phyloP scores from a whole-genome alignment of 2,113 vertebrate genomes.

The Xenotilapia leptura region DNA sequence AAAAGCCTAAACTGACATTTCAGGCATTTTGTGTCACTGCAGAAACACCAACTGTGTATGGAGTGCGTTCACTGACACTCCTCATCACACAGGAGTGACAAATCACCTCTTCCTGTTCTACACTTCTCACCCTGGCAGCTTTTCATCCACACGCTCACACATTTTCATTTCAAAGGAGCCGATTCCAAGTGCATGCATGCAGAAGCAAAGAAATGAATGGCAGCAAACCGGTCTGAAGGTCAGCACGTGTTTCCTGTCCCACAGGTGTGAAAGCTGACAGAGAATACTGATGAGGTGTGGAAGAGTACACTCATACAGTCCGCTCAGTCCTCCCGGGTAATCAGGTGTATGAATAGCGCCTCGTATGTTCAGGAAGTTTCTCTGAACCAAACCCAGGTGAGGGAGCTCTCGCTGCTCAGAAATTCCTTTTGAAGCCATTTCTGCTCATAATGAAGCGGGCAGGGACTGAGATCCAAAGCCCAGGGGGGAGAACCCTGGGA shows the following conservation, averaged over 20 bases:
- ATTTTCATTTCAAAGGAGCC: conserved; percentile 47
- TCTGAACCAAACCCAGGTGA: not conserved
- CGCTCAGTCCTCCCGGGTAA: not conserved
- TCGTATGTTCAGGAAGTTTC: not conserved
- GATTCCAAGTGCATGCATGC: not conserved
- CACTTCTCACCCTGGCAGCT: not conserved
- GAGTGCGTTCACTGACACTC: conserved; percentile 11
- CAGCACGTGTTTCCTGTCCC: not conserved
- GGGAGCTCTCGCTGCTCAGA: conserved; percentile 11
- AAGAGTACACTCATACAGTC: not conserved
- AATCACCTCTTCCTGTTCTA: conserved; percentile 23
- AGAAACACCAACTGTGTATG: not conserved
- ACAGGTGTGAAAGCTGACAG: not conserved
- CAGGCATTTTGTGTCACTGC: not conserved
- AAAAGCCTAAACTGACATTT: not conserved
- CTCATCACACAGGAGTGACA: conserved; percentile 7
- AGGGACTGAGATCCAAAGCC: not conserved
- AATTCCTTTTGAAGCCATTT: conserved; percentile 49
- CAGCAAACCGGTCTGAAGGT: conserved; percentile 1
- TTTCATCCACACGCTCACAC: not conserved
- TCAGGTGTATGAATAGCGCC: not conserved
- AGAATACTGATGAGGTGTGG: conserved; percentile 9
- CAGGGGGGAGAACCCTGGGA: conserved; percentile 9
- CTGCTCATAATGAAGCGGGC: not conserved
- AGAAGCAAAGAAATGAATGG: not conserved